These are phyloP conservation scores for Nycteola revayana DNA, from an alignment of 2,888 invertebrate species.

Conservation along the genomic window DNA sequence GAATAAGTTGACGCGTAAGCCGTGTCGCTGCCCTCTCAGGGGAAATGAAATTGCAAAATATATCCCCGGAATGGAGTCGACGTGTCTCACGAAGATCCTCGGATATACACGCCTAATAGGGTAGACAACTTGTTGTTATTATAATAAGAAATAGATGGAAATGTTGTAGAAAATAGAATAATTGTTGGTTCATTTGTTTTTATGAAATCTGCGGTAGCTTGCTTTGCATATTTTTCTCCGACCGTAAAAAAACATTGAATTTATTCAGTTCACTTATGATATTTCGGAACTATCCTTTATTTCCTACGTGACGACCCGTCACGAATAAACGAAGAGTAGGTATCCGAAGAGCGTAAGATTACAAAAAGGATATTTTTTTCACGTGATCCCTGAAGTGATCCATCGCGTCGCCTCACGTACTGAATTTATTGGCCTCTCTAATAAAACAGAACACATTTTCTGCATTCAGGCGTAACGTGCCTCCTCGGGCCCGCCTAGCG, in stretches of 20 bases:
- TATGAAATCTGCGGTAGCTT: too few species aligned
- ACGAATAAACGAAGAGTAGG: conserved; percentile 3
- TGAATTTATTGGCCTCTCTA: conserved; percentile 69
- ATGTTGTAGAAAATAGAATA: conserved; percentile 13
- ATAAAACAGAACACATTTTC: conserved; percentile 74
- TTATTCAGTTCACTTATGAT: too few species aligned
- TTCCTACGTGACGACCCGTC: not conserved
- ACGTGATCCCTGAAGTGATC: conserved; percentile 44
- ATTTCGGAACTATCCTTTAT: not conserved
- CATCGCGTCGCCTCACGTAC: conserved; percentile 61
- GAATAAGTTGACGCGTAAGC: conserved; percentile 62
- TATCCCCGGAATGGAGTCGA: conserved; percentile 52
- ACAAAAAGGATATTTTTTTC: conserved; percentile 44
- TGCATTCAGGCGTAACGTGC: conserved; percentile 57
- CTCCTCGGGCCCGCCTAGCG: conserved; percentile 12
- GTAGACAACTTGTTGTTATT: conserved; percentile 14
- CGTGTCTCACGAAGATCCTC: conserved; percentile 43
- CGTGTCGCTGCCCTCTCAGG: conserved; percentile 47
- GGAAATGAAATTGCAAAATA: conserved; percentile 79
- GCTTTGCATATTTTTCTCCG: too few species aligned
- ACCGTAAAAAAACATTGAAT: too few species aligned
- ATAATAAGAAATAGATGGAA: too few species aligned
- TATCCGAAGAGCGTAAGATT: conserved; percentile 6
- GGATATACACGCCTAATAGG: conserved; percentile 29
- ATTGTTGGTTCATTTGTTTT: conserved; percentile 7